These are phyloP conservation scores for Nowickia ferox DNA, from an alignment of 2,888 invertebrate genomes.

Conservation along the genomic window DNA sequence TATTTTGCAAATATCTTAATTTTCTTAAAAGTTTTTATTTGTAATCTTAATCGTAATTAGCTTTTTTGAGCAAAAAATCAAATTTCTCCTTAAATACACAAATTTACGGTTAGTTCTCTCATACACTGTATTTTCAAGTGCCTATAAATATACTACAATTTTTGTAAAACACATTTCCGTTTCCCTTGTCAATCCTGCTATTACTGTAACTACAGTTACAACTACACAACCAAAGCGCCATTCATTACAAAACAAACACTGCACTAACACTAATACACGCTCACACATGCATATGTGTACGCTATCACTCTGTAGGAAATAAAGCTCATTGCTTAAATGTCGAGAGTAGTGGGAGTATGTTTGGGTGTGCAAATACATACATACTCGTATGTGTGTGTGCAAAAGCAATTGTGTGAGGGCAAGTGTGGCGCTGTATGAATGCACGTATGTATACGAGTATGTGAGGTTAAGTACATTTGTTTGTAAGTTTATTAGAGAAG, in stretches of 20 bases:
- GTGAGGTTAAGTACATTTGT: neutral
- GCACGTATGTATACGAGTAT: neutral
- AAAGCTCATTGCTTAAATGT: neutral
- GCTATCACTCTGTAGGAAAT: neutral
- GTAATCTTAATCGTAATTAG: neutral
- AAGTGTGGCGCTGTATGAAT: neutral
- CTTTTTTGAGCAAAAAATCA: neutral
- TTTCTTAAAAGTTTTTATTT: too few species aligned
- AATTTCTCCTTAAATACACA: neutral
- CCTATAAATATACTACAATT: conserved; percentile 46
- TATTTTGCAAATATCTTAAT: too few species aligned
- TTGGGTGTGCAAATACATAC: neutral
- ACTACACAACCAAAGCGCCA: conserved; percentile 1
- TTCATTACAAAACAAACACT: conserved; percentile 28
- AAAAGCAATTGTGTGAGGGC: conserved; percentile 4
- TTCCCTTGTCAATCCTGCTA: conserved; percentile 49
- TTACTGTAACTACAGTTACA: conserved; percentile 18
- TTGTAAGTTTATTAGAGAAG: conserved; percentile 15
- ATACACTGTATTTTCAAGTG: conserved; percentile 15
- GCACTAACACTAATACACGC: conserved; percentile 2
- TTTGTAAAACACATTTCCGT: conserved; percentile 54
- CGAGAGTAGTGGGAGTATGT: conserved; percentile 5
- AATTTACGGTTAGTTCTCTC: neutral
- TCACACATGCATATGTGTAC: neutral
- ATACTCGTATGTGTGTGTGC: neutral